Base-by-base conservation (phyloP, 2,113 vertebrate species). In the Glaucidium brasilianum region DNA sequence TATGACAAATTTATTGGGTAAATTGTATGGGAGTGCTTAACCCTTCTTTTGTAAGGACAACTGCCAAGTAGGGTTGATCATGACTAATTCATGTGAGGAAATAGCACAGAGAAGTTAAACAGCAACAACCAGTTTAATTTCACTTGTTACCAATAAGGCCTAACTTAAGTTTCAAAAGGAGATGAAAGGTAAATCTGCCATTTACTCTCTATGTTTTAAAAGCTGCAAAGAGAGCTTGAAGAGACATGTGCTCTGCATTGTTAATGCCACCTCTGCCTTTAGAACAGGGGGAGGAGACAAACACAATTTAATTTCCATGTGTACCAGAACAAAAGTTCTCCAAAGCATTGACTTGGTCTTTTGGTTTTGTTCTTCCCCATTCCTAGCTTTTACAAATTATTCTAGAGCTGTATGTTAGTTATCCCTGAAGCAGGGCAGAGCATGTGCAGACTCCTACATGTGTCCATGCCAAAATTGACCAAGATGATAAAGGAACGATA, bases 1-100 rank as follows among this genome's bases (percentile, higher is more conserved):
- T 92, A 98, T 97, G 97, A 98, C 97, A 97, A 96, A 97, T 92
- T 96, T 96, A 88, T 96, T 85, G 94, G 37, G 90, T 96, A 98
- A 97, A 97, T 97, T 97, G 96, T 95, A 96, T 96, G 97, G 97
- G 97, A 98, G 97, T 96, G 78, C 92, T 97, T 97, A 95, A 97
- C 91, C 92, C 94, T 96, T 96, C 90, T 92, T 96, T 85, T 52
- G 73, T 64, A 74, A 96, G 93, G 96, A 95, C 91, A 92, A 30
- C 58, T 96, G 84, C 67, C 64, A 95, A 92, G 87, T 63, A 85
- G 88, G 81, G 81, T 92, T 97, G 96, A 81, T 95, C 93, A 64
- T 96, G 88, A 97, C 78, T 89, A 84, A 97, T 94, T 96, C 43
- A 14, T 75, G 91, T 93, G 92, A 95, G 96, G 97, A 98, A 97